These are phyloP conservation scores for Helogale parvula DNA, from an alignment of 2,113 vertebrate species.

Conservation along the genomic window DNA sequence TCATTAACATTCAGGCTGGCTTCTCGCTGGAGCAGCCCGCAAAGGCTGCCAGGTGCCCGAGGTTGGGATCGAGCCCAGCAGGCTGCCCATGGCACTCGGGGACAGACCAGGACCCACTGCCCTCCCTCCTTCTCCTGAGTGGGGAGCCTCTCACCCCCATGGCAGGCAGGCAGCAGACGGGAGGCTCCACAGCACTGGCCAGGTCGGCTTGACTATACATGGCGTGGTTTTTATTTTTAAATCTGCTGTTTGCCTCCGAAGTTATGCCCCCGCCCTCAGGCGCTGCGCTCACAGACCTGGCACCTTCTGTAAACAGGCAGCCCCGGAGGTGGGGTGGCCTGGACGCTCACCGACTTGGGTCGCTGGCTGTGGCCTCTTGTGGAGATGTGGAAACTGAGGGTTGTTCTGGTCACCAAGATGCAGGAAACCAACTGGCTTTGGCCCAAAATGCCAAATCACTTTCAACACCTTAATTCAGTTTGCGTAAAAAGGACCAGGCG, in stretches of 20 bases:
- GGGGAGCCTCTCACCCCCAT: too few species aligned
- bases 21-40: fast-evolving
- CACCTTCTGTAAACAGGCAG: neutral
- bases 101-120: neutral
- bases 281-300: neutral
- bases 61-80: fast-evolving
- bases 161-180: too few species aligned
- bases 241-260: neutral
- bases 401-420: neutral
- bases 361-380: neutral
- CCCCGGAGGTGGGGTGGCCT: neutral
- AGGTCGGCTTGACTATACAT: too few species aligned
- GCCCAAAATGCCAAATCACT: neutral
- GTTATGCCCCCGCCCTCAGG: too few species aligned
- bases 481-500: neutral
- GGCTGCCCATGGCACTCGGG: fast-evolving
- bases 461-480: neutral
- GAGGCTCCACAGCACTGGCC: neutral
- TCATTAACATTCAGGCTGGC: neutral
- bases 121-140: fast-evolving
- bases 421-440: neutral
- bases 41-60: fast-evolving
- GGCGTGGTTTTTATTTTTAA: neutral
- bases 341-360: fast-evolving
- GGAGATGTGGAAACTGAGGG: neutral